Percentiles rank a stretch among this genome's conserved stretches.
phyloP scores from a whole-genome alignment of 1,140 invertebrate genomes.

The Limonius californicus region DNA sequence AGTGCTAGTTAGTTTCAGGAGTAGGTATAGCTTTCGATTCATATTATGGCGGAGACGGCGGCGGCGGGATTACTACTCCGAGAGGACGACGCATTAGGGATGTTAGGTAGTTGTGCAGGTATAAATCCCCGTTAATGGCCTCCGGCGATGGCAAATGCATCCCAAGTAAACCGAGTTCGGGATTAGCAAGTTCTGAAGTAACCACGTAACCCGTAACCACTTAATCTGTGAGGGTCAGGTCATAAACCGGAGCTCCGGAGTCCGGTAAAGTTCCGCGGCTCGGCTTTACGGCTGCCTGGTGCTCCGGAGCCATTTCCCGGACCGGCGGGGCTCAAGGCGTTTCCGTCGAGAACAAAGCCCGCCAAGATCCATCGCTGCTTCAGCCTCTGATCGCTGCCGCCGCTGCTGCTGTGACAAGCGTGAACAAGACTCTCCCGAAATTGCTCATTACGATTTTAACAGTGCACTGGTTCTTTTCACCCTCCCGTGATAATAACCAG shows the following conservation, averaged over 20 bases:
- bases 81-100: not conserved
- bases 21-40: not conserved
- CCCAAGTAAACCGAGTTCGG: constrained; percentile 24
- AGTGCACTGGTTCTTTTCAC: not conserved
- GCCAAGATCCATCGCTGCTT: constrained; percentile 24
- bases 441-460: constrained; percentile 13
- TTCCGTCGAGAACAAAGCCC: constrained; percentile 26
- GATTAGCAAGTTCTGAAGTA: constrained; percentile 40
- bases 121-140: constrained; percentile 17
- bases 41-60: not conserved
- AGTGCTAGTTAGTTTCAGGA: not conserved
- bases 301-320: constrained; percentile 23
- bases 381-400: constrained; percentile 15
- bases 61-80: not conserved
- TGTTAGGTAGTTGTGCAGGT: constrained; percentile 8
- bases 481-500: constrained; percentile 1
- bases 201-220: constrained; percentile 40
- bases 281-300: constrained; percentile 31
- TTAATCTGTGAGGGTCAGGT: constrained; percentile 45
- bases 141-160: constrained; percentile 19
- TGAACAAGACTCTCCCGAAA: too few relatives aligned
- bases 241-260: constrained; percentile 38
- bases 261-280: constrained; percentile 30
- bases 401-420: not conserved
- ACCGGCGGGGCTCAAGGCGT: constrained; percentile 20